Evolutionary conservation across 2,113 vertebrate genomes (phyloP), one percentile per base, ranked within the genome.

Genomic region (Apistogramma diplotaenia): DNA sequence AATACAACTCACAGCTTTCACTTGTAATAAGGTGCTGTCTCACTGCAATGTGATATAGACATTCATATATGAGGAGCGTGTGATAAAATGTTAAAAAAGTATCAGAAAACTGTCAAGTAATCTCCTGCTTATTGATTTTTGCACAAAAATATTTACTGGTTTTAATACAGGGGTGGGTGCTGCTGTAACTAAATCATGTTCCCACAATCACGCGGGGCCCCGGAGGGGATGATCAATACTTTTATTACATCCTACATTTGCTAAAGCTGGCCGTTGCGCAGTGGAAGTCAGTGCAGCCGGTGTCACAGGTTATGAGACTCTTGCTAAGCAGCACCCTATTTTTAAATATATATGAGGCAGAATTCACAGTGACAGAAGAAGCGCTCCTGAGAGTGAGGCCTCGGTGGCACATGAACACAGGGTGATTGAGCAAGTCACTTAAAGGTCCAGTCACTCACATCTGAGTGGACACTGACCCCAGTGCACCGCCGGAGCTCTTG

Each of bases 261-360:
- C 78, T 18, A 67, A 78, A 76, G 43, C 59, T 25, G 62, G 54
- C 15, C 53, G 7, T 21, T 21, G 74, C 5, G 5, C 29, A 4
- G 29, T 18, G 49, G 60, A 83, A 61, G 83, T 78, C 85, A 60
- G 82, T 80, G 79, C 74, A 59, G 75, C 84, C 80, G 73, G 60
- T 76, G 57, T 81, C 70, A 62, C 62, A 79, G 85, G 89, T 85
- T 78, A 85, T 83, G 81, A 82, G 77, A 74, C 62, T 78, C 85
- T 91, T 85, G 72, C 90, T 85, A 76, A 91, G 88, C 82, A 79
- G 74, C 81, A 67, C 85, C 89, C 58, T 82, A 3, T 55, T 88
- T 87, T 93, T 76, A 94, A 93, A 91, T 87, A 91, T 93, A 91
- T 77, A 95, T 93, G 90, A 93, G 81, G 76, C 81, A 70, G 77